Evolutionary conservation across 2,113 vertebrate species (phyloP).

Genomic region (Grallaria varia): DNA sequence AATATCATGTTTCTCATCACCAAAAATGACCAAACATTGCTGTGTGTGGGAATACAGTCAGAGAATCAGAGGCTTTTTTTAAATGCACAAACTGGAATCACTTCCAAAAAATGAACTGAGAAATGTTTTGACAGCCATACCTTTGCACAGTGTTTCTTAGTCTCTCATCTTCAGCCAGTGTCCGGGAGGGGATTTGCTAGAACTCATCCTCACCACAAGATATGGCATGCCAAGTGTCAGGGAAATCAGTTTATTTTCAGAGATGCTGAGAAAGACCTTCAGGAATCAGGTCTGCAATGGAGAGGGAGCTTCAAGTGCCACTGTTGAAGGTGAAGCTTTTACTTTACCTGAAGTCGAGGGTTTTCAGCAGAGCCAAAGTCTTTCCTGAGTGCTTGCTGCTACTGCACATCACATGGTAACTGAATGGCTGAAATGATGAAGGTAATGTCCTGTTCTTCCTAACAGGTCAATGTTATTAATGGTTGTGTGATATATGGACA

Average conservation of each 20-base stretch:
- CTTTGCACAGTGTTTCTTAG: not conserved
- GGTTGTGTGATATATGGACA: not conserved
- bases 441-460: not conserved
- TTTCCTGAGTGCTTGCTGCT: not conserved
- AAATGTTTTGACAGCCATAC: not conserved
- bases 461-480: not conserved
- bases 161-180: not conserved
- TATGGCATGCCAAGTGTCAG: not conserved
- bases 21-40: not conserved
- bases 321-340: not conserved
- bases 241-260: not conserved
- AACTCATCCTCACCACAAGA: not conserved
- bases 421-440: not conserved
- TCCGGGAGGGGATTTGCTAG: not conserved
- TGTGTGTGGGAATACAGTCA: not conserved
- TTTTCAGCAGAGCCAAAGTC: not conserved
- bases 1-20: not conserved
- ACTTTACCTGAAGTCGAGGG: not conserved
- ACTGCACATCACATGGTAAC: not conserved
- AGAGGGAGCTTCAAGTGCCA: not conserved
- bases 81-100: not conserved
- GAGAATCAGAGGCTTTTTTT: not conserved
- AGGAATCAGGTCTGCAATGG: not conserved
- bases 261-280: not conserved
- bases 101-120: not conserved